Conservation (phyloP, 1,140 invertebrate species). For the Acromyrmex echinatior region DNA sequence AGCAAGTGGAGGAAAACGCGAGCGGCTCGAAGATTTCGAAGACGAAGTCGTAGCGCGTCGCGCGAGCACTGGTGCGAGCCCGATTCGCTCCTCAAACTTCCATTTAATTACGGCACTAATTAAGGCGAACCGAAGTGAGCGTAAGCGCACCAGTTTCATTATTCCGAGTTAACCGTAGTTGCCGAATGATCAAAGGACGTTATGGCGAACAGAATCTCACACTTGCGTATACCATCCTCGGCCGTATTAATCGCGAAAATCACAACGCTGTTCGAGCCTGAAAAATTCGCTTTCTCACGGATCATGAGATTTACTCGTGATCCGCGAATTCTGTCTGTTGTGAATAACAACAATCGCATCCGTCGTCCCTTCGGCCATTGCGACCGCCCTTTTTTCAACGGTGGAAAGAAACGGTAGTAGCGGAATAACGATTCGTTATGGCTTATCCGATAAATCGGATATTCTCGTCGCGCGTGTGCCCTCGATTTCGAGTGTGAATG, state of each 20-base stretch:
- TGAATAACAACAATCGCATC: conserved; percentile 26
- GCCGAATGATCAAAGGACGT: conserved; percentile 67
- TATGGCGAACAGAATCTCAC: conserved; percentile 35
- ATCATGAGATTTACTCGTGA: neutral
- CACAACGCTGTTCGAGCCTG: neutral
- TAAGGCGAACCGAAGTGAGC: conserved; percentile 68
- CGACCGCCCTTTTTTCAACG: neutral
- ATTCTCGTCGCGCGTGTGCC: neutral
- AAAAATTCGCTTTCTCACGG: neutral
- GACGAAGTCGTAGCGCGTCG: conserved; percentile 26
- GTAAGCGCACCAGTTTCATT: conserved; percentile 62
- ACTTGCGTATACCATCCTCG: conserved; percentile 5
- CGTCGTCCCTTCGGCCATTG: no score
- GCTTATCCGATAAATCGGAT: conserved; percentile 44
- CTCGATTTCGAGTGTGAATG: neutral
- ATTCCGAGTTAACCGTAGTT: conserved; percentile 62
- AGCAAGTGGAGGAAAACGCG: conserved; percentile 5
- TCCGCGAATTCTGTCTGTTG: conserved; percentile 7
- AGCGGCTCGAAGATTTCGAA: conserved; percentile 58
- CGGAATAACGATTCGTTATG: conserved; percentile 29
- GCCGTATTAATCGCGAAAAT: conserved; percentile 35
- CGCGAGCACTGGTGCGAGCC: neutral
- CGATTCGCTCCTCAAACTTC: conserved; percentile 58
- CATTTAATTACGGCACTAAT: conserved; percentile 74
- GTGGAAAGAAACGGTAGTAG: neutral